Evolutionary conservation across 2,888 invertebrate species (phyloP).

Genomic region (Gerris lacustris): DNA sequence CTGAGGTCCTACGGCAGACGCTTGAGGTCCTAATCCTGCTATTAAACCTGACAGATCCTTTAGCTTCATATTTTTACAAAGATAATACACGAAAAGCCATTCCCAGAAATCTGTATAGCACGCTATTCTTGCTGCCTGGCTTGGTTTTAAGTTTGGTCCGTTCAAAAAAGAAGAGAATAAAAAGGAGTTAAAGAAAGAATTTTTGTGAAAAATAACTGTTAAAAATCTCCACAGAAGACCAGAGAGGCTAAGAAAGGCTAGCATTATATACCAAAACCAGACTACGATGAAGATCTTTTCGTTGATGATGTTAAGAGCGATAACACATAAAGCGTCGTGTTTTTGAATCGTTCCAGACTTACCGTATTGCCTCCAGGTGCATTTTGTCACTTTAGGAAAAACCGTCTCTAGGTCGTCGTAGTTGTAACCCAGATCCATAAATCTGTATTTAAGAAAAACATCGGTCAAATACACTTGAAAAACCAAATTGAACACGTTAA

Average conservation of each 20-base stretch:
- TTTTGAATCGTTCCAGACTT: slow-evolving; percentile 70
- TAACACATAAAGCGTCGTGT: slow-evolving; percentile 78
- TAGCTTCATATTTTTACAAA: slow-evolving; percentile 87
- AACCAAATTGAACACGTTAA: slow-evolving; percentile 65
- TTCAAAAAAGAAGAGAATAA: slow-evolving; percentile 65
- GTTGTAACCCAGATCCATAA: slow-evolving; percentile 64
- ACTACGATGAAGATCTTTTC: slow-evolving; percentile 78
- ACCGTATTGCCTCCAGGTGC: slow-evolving; percentile 79
- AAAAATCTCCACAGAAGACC: slow-evolving; percentile 63
- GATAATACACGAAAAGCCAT: slow-evolving; percentile 83
- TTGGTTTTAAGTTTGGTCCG: slow-evolving; percentile 62
- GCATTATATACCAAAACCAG: slow-evolving; percentile 75
- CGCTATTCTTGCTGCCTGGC: slow-evolving; percentile 64
- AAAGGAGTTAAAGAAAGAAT: slow-evolving; percentile 42
- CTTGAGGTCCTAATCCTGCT: not conserved
- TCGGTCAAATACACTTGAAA: slow-evolving; percentile 66
- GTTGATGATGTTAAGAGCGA: slow-evolving; percentile 81
- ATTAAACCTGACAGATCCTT: not conserved
- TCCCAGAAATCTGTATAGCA: slow-evolving; percentile 74
- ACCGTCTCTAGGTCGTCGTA: slow-evolving; percentile 68
- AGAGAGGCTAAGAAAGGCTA: slow-evolving; percentile 56
- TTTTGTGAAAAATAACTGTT: slow-evolving; percentile 55
- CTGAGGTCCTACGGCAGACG: too few species aligned
- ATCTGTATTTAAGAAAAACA: slow-evolving; percentile 60
- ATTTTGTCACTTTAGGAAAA: slow-evolving; percentile 84